phyloP scores from a whole-genome alignment of 2,113 vertebrate genomes.

The Cyanocitta stelleri region DNA sequence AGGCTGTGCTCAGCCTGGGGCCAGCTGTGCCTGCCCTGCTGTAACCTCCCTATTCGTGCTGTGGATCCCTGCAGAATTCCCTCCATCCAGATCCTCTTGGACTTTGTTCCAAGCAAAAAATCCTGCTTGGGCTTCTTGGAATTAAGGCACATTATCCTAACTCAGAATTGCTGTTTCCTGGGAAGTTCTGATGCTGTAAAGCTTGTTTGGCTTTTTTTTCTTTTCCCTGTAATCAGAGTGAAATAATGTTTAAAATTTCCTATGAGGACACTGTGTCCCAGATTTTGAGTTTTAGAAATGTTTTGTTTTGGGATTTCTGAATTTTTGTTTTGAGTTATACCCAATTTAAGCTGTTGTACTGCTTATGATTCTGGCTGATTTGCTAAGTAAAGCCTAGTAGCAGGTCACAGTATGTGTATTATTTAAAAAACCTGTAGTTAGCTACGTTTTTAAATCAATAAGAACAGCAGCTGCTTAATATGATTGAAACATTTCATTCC shows the following conservation, averaged over 20 bases:
- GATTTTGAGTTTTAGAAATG: background rate
- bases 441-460: background rate
- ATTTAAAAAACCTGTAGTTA: background rate
- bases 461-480: background rate
- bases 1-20: background rate
- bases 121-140: background rate
- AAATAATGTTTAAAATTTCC: background rate
- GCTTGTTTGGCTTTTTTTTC: background rate
- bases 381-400: background rate
- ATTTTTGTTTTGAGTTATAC: background rate
- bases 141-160: background rate
- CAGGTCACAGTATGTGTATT: background rate
- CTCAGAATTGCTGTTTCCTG: background rate
- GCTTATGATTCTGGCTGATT: background rate
- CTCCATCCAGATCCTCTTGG: background rate
- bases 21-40: background rate
- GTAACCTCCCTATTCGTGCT: background rate
- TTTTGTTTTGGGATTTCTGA: constrained; percentile 1
- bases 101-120: background rate
- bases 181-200: background rate
- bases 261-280: background rate
- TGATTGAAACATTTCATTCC: background rate
- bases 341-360: background rate
- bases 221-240: background rate
- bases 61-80: background rate